Percentiles rank a stretch among this genome's conserved stretches.
Evolutionary conservation across 2,797 vertebrate species (phyloP).

Genomic region (Molossus molossus): DNA sequence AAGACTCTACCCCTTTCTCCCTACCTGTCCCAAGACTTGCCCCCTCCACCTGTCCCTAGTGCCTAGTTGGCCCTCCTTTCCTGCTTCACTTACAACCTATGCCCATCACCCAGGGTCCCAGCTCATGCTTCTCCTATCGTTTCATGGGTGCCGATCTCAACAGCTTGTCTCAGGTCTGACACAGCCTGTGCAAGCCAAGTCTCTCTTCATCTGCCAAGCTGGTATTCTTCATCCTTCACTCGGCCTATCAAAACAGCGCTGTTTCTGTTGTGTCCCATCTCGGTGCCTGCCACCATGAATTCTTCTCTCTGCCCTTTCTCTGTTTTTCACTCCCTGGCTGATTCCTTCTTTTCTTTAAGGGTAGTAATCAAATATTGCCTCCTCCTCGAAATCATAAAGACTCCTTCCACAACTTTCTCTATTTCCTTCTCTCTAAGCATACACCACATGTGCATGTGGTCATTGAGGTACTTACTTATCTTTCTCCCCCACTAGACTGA

Average conservation of each 20-base stretch:
- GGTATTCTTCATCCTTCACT: neutral
- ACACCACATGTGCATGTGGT: rapidly evolving
- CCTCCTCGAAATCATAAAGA: neutral
- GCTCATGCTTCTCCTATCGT: neutral
- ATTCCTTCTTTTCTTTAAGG: conserved; percentile 9
- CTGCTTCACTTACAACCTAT: neutral
- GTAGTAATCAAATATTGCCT: neutral
- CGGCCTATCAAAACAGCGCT: neutral
- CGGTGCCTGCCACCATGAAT: neutral
- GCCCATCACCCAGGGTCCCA: neutral
- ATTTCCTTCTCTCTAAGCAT: neutral
- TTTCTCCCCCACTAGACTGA: neutral
- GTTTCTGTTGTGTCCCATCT: neutral
- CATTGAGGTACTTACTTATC: neutral
- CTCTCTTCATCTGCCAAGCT: too few relatives aligned
- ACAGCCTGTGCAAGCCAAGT: too few relatives aligned
- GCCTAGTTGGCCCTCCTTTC: neutral
- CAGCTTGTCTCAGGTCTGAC: neutral
- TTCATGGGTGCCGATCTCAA: neutral
- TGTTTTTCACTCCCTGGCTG: neutral
- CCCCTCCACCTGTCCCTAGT: neutral
- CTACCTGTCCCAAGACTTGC: neutral
- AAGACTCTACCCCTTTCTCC: neutral
- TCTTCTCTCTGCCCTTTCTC: neutral
- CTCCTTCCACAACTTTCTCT: neutral